Base-by-base conservation (phyloP, 2,797 vertebrate genomes). In the Chiroxiphia lanceolata region DNA sequence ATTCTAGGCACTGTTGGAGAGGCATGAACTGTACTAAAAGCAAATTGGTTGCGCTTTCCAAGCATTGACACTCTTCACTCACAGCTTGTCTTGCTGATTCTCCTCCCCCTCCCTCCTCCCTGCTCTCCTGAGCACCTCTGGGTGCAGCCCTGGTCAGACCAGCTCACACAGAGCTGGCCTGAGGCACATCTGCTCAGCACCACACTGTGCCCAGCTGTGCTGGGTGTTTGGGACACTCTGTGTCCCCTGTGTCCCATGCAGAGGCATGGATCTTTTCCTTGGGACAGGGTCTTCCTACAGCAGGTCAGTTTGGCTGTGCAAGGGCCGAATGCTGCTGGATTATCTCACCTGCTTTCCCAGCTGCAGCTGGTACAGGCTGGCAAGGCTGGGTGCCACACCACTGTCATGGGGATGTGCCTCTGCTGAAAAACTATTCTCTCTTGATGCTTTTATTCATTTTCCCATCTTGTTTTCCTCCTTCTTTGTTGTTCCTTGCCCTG, bases 1-100 rank as follows among this genome's bases (percentile, higher is more conserved):
- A 97, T 96, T 95, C 93, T 77, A 80, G 93, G 90, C 95, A 94
- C 90, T 94, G 90, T 9, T 93, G 90, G 94, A 95, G 89, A 96
- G 57, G 67, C 94, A 89, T 92, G 87, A 95, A 90, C 95, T 95
- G 93, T 80, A 84, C 80, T 90, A 87, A 97, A 94, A 95, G 87
- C 77, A 95, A 97, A 96, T 93, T 87, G 84, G 89, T 95, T 95
- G 96, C 12, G 12, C 95, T 97, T 96, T 95, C 81, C 74, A 83
- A 93, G 90, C 68, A 51, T 83, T 53, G 86, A 91, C 65, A 69
- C 90, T 74, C 84, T 82, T 97, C 92, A 65, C 77, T 96, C 75
- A 57, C 31, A 71, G 88, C 81, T 80, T 79, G 45, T 77, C 85
- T 94, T 67, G 65, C 69, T 51, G 72, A 23, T 77, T 53, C 51